A percentile compares a stretch with the other conserved stretches of the same genome.
phyloP scores from a whole-genome alignment of 2,888 invertebrate species.

The Rutpela maculata region DNA sequence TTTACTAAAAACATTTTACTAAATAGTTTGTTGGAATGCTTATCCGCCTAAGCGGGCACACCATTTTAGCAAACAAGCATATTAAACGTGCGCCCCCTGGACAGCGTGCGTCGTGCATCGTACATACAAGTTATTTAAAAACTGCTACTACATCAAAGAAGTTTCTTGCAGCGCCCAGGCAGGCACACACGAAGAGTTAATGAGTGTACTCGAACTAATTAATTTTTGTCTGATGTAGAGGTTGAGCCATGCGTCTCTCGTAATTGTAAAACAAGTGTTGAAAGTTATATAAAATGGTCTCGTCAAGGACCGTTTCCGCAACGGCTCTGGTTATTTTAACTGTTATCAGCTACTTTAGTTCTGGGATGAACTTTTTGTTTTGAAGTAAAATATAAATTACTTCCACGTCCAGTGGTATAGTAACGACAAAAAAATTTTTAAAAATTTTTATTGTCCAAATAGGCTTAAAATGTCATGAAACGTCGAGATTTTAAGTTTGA shows the following conservation, averaged over 20 bases:
- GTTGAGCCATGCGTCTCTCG: not conserved
- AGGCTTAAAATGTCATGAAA: too few relatives aligned
- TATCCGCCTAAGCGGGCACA: not conserved
- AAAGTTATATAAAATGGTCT: not conserved
- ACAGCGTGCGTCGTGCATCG: not conserved
- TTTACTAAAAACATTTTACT: not conserved
- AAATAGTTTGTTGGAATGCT: not conserved
- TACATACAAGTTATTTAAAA: not conserved
- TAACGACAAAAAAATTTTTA: too few relatives aligned
- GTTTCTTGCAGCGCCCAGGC: not conserved
- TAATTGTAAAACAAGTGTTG: slow-evolving; percentile 1
- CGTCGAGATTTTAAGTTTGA: too few relatives aligned
- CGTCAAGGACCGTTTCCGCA: not conserved
- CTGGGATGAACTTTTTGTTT: not conserved
- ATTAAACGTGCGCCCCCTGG: not conserved
- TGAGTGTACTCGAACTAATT: slow-evolving; percentile 12
- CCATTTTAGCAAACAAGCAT: not conserved
- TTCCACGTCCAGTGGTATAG: too few relatives aligned
- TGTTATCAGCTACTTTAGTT: not conserved
- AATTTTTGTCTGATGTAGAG: not conserved
- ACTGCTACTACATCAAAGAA: slow-evolving; percentile 15
- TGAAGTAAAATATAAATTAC: too few relatives aligned
- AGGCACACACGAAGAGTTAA: not conserved
- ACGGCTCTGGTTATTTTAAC: not conserved
- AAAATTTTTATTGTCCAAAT: too few relatives aligned